These are phyloP conservation scores for Eupithecia pulchellata DNA, from an alignment of 2,888 invertebrate genomes.

Conservation along the genomic window DNA sequence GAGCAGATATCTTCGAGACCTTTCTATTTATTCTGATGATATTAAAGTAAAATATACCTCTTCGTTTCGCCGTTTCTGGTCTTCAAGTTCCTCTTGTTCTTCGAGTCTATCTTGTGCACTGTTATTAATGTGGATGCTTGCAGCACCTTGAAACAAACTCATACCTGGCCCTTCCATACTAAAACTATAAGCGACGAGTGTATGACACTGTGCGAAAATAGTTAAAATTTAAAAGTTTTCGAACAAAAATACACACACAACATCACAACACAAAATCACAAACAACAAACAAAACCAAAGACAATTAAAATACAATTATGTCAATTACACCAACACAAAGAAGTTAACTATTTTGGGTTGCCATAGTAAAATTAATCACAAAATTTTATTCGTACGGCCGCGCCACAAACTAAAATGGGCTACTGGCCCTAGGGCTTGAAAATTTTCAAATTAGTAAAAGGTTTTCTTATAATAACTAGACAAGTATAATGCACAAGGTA, in stretches of 20 bases:
- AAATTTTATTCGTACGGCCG: too few relatives aligned
- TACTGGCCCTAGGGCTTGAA: too few relatives aligned
- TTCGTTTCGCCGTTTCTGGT: conserved; percentile 87
- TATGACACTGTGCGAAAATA: background rate
- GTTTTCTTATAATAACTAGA: too few relatives aligned
- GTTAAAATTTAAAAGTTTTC: conserved; percentile 14
- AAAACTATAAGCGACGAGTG: background rate
- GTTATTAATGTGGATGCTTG: conserved; percentile 87
- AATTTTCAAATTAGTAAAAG: too few relatives aligned
- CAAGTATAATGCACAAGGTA: too few relatives aligned
- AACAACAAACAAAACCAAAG: background rate
- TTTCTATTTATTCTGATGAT: background rate
- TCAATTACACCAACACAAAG: conserved; percentile 16
- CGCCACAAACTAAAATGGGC: too few relatives aligned
- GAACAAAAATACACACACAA: conserved; percentile 15
- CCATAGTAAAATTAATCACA: background rate
- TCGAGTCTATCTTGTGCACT: conserved; percentile 87
- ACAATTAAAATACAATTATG: background rate
- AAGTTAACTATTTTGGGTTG: background rate
- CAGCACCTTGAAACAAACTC: conserved; percentile 89
- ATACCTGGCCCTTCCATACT: conserved; percentile 87
- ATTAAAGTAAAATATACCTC: conserved; percentile 81
- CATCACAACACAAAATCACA: conserved; percentile 23
- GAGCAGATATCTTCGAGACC: too few relatives aligned
- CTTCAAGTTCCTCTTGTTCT: conserved; percentile 89